Evolutionary conservation across 1,140 invertebrate species (phyloP), one percentile per base, ranked within the genome.

Genomic region (Hyphantria cunea): DNA sequence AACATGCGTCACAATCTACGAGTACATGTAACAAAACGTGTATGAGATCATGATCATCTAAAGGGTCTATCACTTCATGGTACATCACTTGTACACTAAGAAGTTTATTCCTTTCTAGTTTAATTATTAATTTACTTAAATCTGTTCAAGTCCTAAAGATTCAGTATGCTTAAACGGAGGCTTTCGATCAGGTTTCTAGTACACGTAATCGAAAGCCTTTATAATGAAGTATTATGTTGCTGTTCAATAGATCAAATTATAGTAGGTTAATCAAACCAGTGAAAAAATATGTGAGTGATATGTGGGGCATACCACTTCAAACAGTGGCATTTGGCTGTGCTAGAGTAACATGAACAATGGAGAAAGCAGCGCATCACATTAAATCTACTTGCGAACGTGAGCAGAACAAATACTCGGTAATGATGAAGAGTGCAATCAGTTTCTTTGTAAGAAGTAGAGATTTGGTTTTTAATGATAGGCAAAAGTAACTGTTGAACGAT

Each of bases 321-420:
- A 15, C 25, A 32, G 42, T 56, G 32, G 44, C 52, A 13, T 17
- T 7, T 13, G 41, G 41, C 7, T 8, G 34, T 13, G 12, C 41
- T 44, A 44, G 33, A 7, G 54, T 47, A 15, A 56, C 31, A 56
- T 42, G 41, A 64, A 70, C 68, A 70, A 70, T 70, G 59, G 68
- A 47, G 68, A 70, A 70, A 70, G 63, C 54, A 58, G 11, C 41
- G 39, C 53, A 56, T 50, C 53, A 51, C 58, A 52, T 33, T 39
- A 37, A 62, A 61, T 55, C 53, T 50, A 44, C 45, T 56, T 17
- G 42, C 33, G 54, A 56, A 56, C 44, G 47, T 42, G 15, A 33
- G 39, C 37, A 42, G 14, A 45, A 52, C 49, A 17, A 32, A 54
- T 39, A 31, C 6, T 32, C 37, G 17, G 34, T 7, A 6, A 53